Conservation (phyloP, 2,888 invertebrate genomes). For the Synanthedon tipuliformis region DNA sequence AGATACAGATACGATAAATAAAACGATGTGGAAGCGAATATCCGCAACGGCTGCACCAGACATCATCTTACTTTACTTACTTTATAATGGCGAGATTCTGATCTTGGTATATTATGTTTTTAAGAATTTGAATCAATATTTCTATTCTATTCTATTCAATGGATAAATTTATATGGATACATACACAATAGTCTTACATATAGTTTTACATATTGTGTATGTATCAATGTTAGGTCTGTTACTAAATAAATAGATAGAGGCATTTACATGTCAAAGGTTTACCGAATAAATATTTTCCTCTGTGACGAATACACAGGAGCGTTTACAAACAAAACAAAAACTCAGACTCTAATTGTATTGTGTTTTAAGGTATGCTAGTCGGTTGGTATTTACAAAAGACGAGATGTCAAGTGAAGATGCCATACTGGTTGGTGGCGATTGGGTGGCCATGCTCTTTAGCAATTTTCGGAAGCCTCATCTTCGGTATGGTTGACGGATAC, state of each 20-base stretch:
- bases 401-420: slow-evolving; percentile 73
- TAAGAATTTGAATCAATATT: too few relatives aligned
- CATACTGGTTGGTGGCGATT: slow-evolving; percentile 62
- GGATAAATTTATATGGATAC: too few relatives aligned
- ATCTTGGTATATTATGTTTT: too few relatives aligned
- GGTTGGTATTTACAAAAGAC: slow-evolving; percentile 79
- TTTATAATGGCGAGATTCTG: too few relatives aligned
- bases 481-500: slow-evolving; percentile 76
- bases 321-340: background rate
- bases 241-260: background rate
- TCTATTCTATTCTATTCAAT: too few relatives aligned
- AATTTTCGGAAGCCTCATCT: slow-evolving; percentile 74
- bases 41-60: too few relatives aligned
- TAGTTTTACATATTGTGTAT: background rate
- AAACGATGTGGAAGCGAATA: too few relatives aligned
- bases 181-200: too few relatives aligned
- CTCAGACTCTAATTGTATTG: background rate
- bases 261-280: background rate
- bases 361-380: slow-evolving; percentile 71
- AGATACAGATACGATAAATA: too few relatives aligned
- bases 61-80: too few relatives aligned
- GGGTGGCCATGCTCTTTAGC: slow-evolving; percentile 73
- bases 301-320: background rate
- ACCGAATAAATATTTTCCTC: background rate
- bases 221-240: background rate